These are phyloP conservation scores for Fulica atra DNA, from an alignment of 2,113 vertebrate species.

Conservation along the genomic window DNA sequence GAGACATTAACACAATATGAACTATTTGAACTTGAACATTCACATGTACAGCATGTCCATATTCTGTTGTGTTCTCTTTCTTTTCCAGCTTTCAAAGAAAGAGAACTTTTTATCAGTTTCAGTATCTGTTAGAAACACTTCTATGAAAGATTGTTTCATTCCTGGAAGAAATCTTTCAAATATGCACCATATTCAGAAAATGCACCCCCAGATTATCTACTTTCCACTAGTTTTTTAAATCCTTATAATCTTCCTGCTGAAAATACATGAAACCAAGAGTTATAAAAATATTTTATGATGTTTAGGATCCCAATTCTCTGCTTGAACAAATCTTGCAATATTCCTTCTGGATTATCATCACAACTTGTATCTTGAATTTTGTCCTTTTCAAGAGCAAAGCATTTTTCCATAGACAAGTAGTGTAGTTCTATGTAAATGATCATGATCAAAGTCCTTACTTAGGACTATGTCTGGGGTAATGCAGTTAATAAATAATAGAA, in stretches of 20 bases:
- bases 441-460: background rate
- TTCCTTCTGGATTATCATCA: background rate
- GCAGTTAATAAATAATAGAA: background rate
- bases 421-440: background rate
- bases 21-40: conserved; percentile 32
- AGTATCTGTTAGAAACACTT: background rate
- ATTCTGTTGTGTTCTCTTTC: background rate
- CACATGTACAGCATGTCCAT: background rate
- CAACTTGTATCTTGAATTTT: background rate
- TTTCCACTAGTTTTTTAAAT: background rate
- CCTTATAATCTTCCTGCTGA: background rate
- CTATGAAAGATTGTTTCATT: background rate
- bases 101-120: background rate
- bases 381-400: background rate
- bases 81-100: background rate
- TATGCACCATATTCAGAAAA: background rate
- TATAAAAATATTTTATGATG: background rate
- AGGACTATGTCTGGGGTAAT: background rate
- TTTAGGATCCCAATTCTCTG: background rate
- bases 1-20: background rate
- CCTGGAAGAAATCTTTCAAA: background rate
- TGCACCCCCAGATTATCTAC: background rate
- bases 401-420: background rate
- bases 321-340: background rate
- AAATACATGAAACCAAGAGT: background rate